phyloP scores from a whole-genome alignment of 2,797 vertebrate genomes.

The Danio jaintianensis region DNA sequence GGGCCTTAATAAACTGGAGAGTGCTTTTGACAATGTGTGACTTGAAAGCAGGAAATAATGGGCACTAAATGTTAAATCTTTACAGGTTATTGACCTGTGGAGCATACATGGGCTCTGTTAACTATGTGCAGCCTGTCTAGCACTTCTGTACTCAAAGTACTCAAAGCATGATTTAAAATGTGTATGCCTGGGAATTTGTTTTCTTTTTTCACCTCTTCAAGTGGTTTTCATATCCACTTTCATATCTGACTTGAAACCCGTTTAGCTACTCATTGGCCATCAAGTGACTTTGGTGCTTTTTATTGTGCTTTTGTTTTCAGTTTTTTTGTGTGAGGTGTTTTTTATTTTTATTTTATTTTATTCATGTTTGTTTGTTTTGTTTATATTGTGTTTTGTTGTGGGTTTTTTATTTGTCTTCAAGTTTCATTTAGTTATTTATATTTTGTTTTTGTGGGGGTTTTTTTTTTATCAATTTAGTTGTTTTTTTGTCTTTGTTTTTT shows the following conservation, averaged over 20 bases:
- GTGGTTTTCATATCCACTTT: conserved; percentile 12
- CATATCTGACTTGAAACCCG: conserved; percentile 11
- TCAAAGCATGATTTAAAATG: conserved; percentile 2
- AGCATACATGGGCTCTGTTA: conserved; percentile 55
- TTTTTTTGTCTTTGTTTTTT: too few species aligned
- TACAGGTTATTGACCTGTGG: conserved; percentile 79
- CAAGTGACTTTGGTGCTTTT: too few species aligned
- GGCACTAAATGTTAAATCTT: conserved; percentile 81
- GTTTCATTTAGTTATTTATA: too few species aligned
- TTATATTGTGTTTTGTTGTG: too few species aligned
- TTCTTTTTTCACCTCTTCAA: conserved; percentile 1
- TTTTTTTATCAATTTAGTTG: too few species aligned
- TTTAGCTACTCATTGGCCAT: conserved; percentile 25
- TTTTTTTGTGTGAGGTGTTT: too few species aligned
- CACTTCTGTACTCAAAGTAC: conserved; percentile 43
- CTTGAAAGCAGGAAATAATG: conserved; percentile 84
- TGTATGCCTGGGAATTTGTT: not conserved
- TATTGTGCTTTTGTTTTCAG: too few species aligned
- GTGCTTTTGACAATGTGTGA: conserved; percentile 81
- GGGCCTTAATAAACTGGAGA: conserved; percentile 75
- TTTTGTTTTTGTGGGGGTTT: too few species aligned
- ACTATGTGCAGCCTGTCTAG: conserved; percentile 43
- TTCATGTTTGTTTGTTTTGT: too few species aligned
- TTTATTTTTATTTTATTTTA: too few species aligned
- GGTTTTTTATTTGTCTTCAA: too few species aligned